A percentile compares a stretch with the other conserved stretches of the same genome.
These are phyloP conservation scores for Eudorcas thomsonii DNA, from an alignment of 2,113 vertebrate species.

Conservation along the genomic window DNA sequence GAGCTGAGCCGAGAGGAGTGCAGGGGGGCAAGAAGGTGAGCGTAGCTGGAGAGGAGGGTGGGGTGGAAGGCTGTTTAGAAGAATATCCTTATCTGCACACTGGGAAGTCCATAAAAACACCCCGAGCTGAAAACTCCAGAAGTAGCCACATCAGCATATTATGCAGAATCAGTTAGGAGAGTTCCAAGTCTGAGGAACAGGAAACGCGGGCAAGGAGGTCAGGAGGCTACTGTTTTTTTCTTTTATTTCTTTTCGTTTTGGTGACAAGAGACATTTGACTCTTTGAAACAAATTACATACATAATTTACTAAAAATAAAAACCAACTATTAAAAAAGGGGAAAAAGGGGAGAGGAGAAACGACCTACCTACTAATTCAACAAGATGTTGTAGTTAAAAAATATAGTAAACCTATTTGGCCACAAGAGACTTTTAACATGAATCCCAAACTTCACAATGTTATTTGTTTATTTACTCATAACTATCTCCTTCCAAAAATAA, in stretches of 20 bases:
- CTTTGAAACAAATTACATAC: background rate
- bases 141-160: background rate
- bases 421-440: background rate
- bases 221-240: background rate
- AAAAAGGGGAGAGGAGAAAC: background rate
- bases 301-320: background rate
- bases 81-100: background rate
- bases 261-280: background rate
- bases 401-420: background rate
- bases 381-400: background rate
- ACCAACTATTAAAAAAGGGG: background rate
- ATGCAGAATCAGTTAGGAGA: background rate
- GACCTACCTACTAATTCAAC: background rate
- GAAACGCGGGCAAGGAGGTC: background rate
- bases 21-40: background rate
- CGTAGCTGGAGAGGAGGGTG: background rate
- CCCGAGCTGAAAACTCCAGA: background rate
- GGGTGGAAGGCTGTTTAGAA: background rate
- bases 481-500: conserved; percentile 31
- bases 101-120: background rate
- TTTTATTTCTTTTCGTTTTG: background rate
- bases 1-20: rapidly evolving
- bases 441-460: background rate
- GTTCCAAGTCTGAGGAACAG: conserved; percentile 15
- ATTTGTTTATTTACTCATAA: background rate